Percentiles rank a stretch among this genome's conserved stretches.
These are phyloP conservation scores for Acromyrmex heyeri DNA, from an alignment of 1,140 invertebrate species.

Conservation along the genomic window DNA sequence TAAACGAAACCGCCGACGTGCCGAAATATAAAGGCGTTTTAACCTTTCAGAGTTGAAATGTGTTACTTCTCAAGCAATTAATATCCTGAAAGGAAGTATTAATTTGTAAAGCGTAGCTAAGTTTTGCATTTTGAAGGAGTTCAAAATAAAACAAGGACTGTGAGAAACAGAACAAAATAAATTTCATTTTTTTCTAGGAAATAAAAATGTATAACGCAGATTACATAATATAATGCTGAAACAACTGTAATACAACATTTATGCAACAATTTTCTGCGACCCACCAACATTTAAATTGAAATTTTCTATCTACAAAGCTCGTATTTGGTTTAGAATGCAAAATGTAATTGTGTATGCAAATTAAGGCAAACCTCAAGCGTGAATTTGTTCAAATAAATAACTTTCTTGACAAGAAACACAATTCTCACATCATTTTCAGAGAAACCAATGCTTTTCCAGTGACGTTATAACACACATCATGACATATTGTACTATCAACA, in stretches of 20 bases:
- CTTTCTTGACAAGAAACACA: constrained; percentile 3
- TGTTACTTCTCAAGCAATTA: not conserved
- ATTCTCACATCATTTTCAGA: not conserved
- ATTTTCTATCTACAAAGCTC: constrained; percentile 19
- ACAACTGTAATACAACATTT: not conserved
- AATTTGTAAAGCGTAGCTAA: not conserved
- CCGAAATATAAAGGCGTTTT: constrained; percentile 5
- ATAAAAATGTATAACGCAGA: not conserved
- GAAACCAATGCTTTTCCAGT: not conserved
- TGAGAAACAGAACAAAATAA: not conserved
- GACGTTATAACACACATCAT: not conserved
- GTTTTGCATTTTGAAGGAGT: not conserved
- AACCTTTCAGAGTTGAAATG: not conserved
- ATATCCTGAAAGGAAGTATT: not conserved
- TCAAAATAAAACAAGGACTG: not conserved
- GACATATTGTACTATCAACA: constrained; percentile 32
- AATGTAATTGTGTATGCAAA: constrained; percentile 56
- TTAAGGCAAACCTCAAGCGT: constrained; percentile 12
- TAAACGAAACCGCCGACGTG: constrained; percentile 6
- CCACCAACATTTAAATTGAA: constrained; percentile 17
- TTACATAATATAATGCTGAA: not conserved
- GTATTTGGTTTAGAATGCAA: not conserved
- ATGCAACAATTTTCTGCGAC: not conserved
- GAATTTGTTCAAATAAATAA: constrained; percentile 40
- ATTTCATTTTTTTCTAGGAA: not conserved